phyloP scores from a whole-genome alignment of 2,113 vertebrate genomes.

The Anguilla japonica region DNA sequence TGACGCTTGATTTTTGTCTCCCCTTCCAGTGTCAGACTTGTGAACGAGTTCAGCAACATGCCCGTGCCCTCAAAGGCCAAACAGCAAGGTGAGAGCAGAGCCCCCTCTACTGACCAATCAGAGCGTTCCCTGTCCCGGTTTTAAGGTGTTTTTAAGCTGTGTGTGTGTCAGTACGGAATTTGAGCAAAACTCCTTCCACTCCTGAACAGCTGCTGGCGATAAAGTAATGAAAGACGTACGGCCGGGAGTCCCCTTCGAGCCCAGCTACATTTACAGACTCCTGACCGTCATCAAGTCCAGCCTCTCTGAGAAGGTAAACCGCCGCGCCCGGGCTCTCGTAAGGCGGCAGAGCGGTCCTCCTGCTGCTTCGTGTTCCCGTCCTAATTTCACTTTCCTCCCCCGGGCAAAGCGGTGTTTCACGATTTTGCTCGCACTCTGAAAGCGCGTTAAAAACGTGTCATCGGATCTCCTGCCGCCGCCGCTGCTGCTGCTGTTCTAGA shows the following conservation, averaged over 20 bases:
- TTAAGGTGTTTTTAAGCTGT: not conserved
- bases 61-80: slow-evolving; percentile 92
- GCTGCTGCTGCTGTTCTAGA: not conserved
- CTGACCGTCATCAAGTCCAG: slow-evolving; percentile 95
- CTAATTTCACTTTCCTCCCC: not conserved
- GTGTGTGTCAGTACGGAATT: not conserved
- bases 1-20: not conserved
- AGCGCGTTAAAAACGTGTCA: no score
- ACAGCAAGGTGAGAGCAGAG: slow-evolving; percentile 83
- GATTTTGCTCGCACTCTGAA: no score
- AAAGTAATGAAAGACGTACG: slow-evolving; percentile 90
- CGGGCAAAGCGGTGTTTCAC: no score
- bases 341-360: not conserved
- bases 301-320: slow-evolving; percentile 91
- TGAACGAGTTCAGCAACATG: slow-evolving; percentile 98
- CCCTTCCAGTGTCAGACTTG: slow-evolving; percentile 82
- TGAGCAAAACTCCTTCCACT: slow-evolving; percentile 9
- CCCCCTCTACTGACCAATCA: not conserved
- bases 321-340: not conserved
- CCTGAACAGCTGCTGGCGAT: slow-evolving; percentile 80
- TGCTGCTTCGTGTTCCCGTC: not conserved
- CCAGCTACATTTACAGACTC: slow-evolving; percentile 92
- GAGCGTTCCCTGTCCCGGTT: not conserved
- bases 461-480: no score
- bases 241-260: slow-evolving; percentile 92